Base-by-base conservation (phyloP, 1,140 invertebrate species). In the Drosophila orosa region DNA sequence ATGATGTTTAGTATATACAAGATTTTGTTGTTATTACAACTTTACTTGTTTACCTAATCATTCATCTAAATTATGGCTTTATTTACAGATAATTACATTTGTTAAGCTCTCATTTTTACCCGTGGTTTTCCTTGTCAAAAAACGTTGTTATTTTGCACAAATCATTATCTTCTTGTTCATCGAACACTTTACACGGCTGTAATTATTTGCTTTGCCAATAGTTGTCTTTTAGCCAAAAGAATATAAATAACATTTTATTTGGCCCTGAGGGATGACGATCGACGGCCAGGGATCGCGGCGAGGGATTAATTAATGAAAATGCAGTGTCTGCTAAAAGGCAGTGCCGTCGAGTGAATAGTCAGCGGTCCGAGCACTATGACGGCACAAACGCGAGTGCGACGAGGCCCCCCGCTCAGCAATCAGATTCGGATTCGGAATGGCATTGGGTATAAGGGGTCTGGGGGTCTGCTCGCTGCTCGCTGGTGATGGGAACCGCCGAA, bases 231-330 rank as follows among this genome's bases (percentile, higher is more conserved):
- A 12, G 33, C 59, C 63, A 35, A 48, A 37, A 10, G n/a, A 35
- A 52, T 66, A 68, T 66, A 68, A 68, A 68, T 68, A 68, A 54
- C 33, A 65, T 22, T 65, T 48, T 19, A 12, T 33, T 48, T 29
- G 25, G 44, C 42, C 61, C 40, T 66, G 35, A 52, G 39, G 33
- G 15, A 24, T 33, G 25, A 17, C n/a, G 17, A 45, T 13, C 27
- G 12, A 29, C 4, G 37, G 19, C 10, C 3, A 25, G 62, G 58
- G 31, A 13, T 29, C 29, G 19, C 44, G 45, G 8, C 27, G 65
- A 27, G 27, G 47, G 47, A 22, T 27, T 33, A 57, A 57, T 66
- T 55, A 40, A 42, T 60, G 37, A 27, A 67, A 65, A 48, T 40
- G 61, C 29, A 35, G 65, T 27, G 54, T 19, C 37, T 31, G 60